Evolutionary conservation across 2,113 vertebrate species (phyloP).

Genomic region (Dromiciops gliroides): DNA sequence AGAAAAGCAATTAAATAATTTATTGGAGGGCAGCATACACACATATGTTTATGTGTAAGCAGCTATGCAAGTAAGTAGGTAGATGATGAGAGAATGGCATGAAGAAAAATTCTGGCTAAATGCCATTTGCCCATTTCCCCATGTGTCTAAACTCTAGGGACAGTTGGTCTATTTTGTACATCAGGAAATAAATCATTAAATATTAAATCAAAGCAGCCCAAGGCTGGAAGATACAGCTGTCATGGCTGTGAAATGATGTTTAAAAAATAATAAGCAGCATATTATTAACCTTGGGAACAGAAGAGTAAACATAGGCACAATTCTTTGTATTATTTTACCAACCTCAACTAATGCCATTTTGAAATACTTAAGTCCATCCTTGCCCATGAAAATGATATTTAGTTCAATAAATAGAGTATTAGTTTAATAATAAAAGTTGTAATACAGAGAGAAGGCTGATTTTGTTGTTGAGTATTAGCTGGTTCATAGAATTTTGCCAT

Average conservation of each 20-base stretch:
- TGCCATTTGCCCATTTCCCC: constrained; percentile 5
- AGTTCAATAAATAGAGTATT: neutral
- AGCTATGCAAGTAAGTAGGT: neutral
- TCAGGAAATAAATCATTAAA: neutral
- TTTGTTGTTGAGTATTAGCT: neutral
- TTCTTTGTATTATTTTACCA: neutral
- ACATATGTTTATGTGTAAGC: too few relatives aligned
- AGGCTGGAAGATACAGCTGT: neutral
- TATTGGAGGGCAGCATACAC: too few relatives aligned
- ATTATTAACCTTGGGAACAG: constrained; percentile 5
- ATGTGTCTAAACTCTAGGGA: neutral
- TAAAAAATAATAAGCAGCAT: neutral
- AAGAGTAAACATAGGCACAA: neutral
- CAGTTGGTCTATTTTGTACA: neutral
- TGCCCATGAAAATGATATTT: neutral
- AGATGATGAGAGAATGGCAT: neutral
- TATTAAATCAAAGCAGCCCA: neutral
- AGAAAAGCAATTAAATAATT: neutral
- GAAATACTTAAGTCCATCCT: neutral
- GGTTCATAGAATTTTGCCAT: neutral
- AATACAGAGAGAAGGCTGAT: neutral
- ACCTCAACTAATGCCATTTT: neutral
- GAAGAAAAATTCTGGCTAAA: neutral
- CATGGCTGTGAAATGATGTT: neutral
- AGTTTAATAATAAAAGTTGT: neutral